phyloP scores from a whole-genome alignment of 2,888 invertebrate genomes.

The Vanessa cardui region DNA sequence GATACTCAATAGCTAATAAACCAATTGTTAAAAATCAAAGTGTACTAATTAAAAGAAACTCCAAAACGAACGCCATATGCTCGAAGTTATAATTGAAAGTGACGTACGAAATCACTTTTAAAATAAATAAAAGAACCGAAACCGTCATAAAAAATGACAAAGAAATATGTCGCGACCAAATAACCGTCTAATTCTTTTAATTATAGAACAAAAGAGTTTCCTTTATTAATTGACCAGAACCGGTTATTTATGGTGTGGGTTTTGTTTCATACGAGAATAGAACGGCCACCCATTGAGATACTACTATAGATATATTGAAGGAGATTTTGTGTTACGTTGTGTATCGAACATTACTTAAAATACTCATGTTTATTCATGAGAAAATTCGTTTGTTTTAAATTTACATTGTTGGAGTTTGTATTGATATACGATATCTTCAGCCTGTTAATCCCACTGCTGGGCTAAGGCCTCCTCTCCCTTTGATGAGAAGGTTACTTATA shows the following conservation, averaged over 20 bases:
- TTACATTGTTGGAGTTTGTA: too few species aligned
- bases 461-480: too few species aligned
- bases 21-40: too few species aligned
- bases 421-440: too few species aligned
- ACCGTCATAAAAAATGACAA: constrained; percentile 23
- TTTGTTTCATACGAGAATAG: constrained; percentile 72
- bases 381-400: background rate
- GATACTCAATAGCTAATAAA: too few species aligned
- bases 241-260: constrained; percentile 73
- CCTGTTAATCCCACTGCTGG: too few species aligned
- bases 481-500: too few species aligned
- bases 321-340: constrained; percentile 28
- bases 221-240: constrained; percentile 79
- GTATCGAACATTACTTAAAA: constrained; percentile 25
- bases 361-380: constrained; percentile 14
- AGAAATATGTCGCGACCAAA: constrained; percentile 38
- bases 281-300: constrained; percentile 69
- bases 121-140: background rate
- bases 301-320: constrained; percentile 31
- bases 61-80: too few species aligned
- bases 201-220: constrained; percentile 64
- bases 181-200: constrained; percentile 55
- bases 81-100: background rate
- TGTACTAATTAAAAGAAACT: too few species aligned
- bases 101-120: background rate